Evolutionary conservation across 2,888 invertebrate species (phyloP).

Genomic region (Villa cingulata): DNA sequence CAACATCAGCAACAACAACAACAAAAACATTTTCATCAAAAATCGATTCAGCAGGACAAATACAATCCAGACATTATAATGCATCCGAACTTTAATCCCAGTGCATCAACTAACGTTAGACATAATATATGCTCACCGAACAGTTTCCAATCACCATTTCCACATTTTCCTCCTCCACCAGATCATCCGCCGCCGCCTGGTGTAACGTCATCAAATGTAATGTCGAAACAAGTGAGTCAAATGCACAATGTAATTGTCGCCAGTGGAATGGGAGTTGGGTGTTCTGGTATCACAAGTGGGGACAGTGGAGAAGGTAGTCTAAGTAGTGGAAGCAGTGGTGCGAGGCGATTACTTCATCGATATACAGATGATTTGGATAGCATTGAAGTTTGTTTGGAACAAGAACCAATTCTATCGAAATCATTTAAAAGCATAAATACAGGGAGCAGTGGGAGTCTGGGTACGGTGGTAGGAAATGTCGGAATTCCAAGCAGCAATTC

Average conservation of each 20-base stretch:
- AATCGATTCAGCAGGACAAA: conserved; percentile 4
- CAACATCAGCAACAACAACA: conserved; percentile 13
- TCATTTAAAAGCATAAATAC: conserved; percentile 12
- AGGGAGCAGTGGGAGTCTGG: conserved; percentile 1
- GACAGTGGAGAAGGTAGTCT: conserved; percentile 23
- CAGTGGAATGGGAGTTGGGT: conserved; percentile 6
- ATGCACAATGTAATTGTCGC: neutral
- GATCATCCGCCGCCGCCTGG: conserved; percentile 46
- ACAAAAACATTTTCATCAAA: conserved; percentile 3
- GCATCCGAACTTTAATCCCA: conserved; percentile 3
- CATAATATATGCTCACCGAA: conserved; percentile 7
- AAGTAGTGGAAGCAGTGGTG: conserved; percentile 14
- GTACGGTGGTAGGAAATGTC: neutral
- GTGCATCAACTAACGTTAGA: neutral
- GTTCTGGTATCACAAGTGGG: conserved; percentile 4
- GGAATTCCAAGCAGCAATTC: conserved; percentile 1
- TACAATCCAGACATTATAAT: conserved; percentile 3
- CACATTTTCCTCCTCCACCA: conserved; percentile 50
- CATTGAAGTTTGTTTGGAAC: conserved; percentile 32
- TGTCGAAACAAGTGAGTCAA: conserved; percentile 2
- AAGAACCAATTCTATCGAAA: conserved; percentile 20
- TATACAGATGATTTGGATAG: conserved; percentile 31
- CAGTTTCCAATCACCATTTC: conserved; percentile 26
- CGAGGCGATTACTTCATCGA: conserved; percentile 25
- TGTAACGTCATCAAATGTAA: conserved; percentile 12